A percentile compares a stretch with the other conserved stretches of the same genome.
These are phyloP conservation scores for Escarpia spicata DNA, from an alignment of 2,888 invertebrate species.

Conservation along the genomic window DNA sequence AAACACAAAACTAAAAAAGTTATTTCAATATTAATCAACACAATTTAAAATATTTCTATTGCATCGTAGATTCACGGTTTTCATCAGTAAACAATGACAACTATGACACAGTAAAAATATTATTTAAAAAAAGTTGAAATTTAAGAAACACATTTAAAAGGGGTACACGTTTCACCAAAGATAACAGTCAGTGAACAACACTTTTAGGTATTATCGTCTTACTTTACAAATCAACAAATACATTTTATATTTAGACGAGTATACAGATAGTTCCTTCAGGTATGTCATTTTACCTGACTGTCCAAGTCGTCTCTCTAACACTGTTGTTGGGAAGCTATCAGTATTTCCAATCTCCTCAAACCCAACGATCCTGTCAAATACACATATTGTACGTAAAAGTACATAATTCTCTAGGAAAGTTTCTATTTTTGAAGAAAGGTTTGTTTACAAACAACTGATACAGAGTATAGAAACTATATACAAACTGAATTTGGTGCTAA, in stretches of 20 bases:
- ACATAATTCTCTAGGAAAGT: not conserved
- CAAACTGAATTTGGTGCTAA: not conserved
- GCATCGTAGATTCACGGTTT: too few relatives aligned
- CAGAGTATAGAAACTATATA: not conserved
- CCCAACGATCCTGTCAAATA: constrained; percentile 54
- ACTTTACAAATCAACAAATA: not conserved
- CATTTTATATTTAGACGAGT: not conserved
- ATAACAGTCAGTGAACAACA: too few relatives aligned
- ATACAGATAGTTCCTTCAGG: not conserved
- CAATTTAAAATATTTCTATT: too few relatives aligned
- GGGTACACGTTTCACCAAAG: too few relatives aligned
- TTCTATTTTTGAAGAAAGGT: not conserved
- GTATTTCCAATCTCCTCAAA: constrained; percentile 61
- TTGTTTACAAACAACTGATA: not conserved
- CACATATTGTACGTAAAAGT: not conserved
- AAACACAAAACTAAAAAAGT: too few relatives aligned
- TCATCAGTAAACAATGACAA: too few relatives aligned
- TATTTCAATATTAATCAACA: too few relatives aligned
- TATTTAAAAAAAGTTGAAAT: too few relatives aligned
- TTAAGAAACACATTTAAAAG: too few relatives aligned
- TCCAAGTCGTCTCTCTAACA: constrained; percentile 54
- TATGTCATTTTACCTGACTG: constrained; percentile 49
- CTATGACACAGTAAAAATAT: too few relatives aligned
- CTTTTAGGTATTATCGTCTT: too few relatives aligned
- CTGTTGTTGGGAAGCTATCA: constrained; percentile 54